Base-by-base conservation (phyloP, 1,140 invertebrate genomes). In the Chrysomallon squamiferum region DNA sequence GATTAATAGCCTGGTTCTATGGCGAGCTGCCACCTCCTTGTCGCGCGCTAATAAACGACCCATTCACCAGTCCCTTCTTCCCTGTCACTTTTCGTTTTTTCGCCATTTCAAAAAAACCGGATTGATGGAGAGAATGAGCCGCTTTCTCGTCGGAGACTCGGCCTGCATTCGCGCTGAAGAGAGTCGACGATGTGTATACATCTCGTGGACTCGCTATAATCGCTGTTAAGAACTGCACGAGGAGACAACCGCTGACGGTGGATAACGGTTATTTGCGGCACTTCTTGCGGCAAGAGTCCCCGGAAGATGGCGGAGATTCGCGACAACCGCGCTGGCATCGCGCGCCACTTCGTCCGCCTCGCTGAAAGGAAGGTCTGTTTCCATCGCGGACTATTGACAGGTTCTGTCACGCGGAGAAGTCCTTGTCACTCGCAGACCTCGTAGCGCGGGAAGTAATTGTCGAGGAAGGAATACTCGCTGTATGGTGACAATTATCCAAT, bases 11-110 rank as follows among this genome's bases (percentile, higher is more conserved):
- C 22, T 15, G 50, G 29, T 54, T 54, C 50, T 27, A 54, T 54
- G 13, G 35, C 62, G 52, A 59, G 41, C 56, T 47, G 58, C 58
- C 47, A 15, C 30, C 64, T 66, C 64, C 52, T 45, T 22, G 22
- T 54, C 22, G 22, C 50, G 15, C 29, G 50, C 45, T 60, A 41
- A 59, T 49, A 52, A 57, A 54, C 22, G 47, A 49, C 49, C 64
- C 52, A 60, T 66, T 66, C 64, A 66, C 58, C 33, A n/a, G 47
- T 20, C 22, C 15, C 49, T 52, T 29, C 57, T 66, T 18, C 50
- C 15, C 59, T 54, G 59, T 47, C 59, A 45, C 59, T 49, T 62
- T 62, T 45, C 54, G 35, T 54, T 67, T 62, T 62, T 54, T 27
- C 29, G 15, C 29, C 22, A 27, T 54, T 54, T 30, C 25, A 20